Evolutionary conservation across 2,797 vertebrate genomes (phyloP), one percentile per base, ranked within the genome.

Genomic region (Rhinella marina): DNA sequence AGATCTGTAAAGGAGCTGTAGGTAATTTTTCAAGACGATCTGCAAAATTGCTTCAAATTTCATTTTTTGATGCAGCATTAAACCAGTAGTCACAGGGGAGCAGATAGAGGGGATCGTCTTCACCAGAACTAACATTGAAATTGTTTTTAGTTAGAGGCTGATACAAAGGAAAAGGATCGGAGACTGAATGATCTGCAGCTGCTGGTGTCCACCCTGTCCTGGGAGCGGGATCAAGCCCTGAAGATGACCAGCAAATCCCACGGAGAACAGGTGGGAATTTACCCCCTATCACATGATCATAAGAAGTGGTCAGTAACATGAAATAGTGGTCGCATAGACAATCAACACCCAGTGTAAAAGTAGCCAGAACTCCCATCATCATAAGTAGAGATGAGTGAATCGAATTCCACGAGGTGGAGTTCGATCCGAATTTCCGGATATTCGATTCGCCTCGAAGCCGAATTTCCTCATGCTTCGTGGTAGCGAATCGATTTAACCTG

Each of bases 121-220:
- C 50, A 2, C 41, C 9, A 50, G 41, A 9, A 21, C 8, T 73
- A 48, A 75, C 57, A 27, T 81, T n/a, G 5, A 81, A 81, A 21
- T 32, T 78, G 1, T 1, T 52, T 77, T 86, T 88, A 97, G 96
- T 90, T 73, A 72, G 91, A 87, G 72, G 96, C 94, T 70, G 93
- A 94, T 89, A 92, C 96, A 23, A 92, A 91, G 85, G 95, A 96
- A 90, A 94, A 92, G 27, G 94, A 95, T 85, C 91, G 86, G 32
- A 92, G 91, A 25, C 90, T 97, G 54, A 89, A 87, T 72, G 94
- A 95, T 27, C 72, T 93, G 61, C 91, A 92, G 52, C 86, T 87
- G 41, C 6, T 94, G 84, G 90, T 95, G 75, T 92, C 85, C 86
- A 91, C 92, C 59, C 89, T 95, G 57, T 83, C 92, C 16, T 66